Evolutionary conservation across 2,797 vertebrate genomes (phyloP).

Genomic region (Chloroceryle inda): DNA sequence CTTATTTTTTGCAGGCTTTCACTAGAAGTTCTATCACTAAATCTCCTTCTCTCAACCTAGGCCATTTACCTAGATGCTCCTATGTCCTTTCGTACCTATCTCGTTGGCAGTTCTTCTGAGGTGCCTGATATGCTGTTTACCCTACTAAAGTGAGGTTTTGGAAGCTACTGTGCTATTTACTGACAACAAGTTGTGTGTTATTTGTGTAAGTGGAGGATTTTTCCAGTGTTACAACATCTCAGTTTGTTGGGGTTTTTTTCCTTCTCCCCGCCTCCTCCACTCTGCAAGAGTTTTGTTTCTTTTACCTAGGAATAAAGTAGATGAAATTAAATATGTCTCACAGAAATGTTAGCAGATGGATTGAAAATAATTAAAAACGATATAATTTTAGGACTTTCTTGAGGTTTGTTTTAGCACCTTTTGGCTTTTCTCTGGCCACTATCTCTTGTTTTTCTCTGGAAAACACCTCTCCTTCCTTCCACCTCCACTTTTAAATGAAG

Average conservation of each 20-base stretch:
- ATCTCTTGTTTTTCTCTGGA: not conserved
- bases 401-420: not conserved
- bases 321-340: not conserved
- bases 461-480: fast-evolving
- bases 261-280: not conserved
- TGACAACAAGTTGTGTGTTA: not conserved
- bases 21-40: not conserved
- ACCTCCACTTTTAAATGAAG: not conserved
- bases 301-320: not conserved
- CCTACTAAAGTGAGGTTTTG: not conserved
- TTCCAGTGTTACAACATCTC: not conserved
- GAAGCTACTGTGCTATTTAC: not conserved
- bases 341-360: not conserved
- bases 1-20: not conserved
- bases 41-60: not conserved
- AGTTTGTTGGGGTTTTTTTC: not conserved
- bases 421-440: not conserved
- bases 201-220: not conserved
- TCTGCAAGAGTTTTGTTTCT: not conserved
- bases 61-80: not conserved
- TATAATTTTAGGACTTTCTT: not conserved
- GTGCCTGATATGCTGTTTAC: not conserved
- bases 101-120: not conserved
- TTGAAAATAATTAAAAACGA: not conserved
- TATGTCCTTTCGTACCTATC: fast-evolving